Base-by-base conservation (phyloP, 2,797 vertebrate genomes). In the Lepidocolaptes lacrymiger region DNA sequence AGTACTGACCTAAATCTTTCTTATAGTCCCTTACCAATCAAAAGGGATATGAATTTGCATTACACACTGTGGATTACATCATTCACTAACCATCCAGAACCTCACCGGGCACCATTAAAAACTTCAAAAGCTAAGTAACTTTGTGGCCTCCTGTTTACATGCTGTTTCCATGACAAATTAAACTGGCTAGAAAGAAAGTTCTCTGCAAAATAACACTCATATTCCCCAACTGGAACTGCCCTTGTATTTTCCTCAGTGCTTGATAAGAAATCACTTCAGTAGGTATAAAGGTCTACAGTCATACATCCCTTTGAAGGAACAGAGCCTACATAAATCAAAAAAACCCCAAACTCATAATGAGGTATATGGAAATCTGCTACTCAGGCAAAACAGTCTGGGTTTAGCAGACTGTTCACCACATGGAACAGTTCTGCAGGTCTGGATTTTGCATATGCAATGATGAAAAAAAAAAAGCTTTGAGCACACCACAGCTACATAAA, bases 371-470 rank as follows among this genome's bases (percentile, higher is more conserved):
- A 97, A 97, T 96, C 85, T 97, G 92, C 89, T 86, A 88, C 85
- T 96, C 94, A 89, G 91, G 94, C 93, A 95, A 97, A 97, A 96
- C 93, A 95, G 89, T 96, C 95, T 95, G 96, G 84, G 78, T 94
- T 95, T 88, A 94, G 86, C 94, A 96, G 91, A 96, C 91, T 95
- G 93, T 83, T 95, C 93, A 92, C 92, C 92, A 96, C 95, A 97
- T 94, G 95, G 93, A 96, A 95, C 69, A 86, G 87, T 73, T 96
- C 92, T 88, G 56, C 89, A 92, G 85, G 89, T 92, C 95, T 96
- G 92, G 69, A 79, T 94, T 97, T 95, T 96, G 91, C 95, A 96
- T 94, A 97, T 95, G 89, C 77, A 95, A 87, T 0, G 36, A 85
- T 41, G 44, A 32, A 75, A 44, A 44, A 44, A 44, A 86, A 90